Conservation (phyloP, 2,797 vertebrate species). For the Sciurus vulgaris region DNA sequence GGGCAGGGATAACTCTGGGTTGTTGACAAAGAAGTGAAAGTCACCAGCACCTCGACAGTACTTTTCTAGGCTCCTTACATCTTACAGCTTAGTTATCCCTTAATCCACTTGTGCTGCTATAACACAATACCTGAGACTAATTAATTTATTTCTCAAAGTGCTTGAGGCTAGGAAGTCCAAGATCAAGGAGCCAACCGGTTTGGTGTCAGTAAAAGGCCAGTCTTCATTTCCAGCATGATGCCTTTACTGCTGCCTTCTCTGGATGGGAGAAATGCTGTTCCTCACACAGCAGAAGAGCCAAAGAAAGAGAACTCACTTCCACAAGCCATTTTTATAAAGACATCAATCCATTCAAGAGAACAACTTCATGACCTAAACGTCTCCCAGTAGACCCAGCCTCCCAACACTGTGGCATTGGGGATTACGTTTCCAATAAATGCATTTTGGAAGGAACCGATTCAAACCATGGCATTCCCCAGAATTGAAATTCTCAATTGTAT, state of each 20-base stretch:
- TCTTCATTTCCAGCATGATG: background rate
- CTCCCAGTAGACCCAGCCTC: background rate
- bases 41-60: background rate
- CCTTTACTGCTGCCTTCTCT: background rate
- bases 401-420: background rate
- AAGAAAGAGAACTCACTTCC: background rate
- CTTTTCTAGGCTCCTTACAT: background rate
- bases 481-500: background rate
- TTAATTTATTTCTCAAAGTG: background rate
- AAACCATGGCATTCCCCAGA: background rate
- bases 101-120: background rate
- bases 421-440: background rate
- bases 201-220: background rate
- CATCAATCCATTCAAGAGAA: background rate
- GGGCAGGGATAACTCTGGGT: background rate
- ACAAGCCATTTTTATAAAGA: background rate
- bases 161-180: background rate
- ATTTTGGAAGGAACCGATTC: background rate
- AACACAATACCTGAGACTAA: background rate
- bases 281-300: background rate
- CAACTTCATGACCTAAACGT: no score
- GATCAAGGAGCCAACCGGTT: background rate
- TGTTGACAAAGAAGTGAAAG: background rate
- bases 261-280: background rate
- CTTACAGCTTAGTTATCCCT: background rate